These are phyloP conservation scores for Alosa alosa DNA, from an alignment of 2,113 vertebrate genomes.

Conservation along the genomic window DNA sequence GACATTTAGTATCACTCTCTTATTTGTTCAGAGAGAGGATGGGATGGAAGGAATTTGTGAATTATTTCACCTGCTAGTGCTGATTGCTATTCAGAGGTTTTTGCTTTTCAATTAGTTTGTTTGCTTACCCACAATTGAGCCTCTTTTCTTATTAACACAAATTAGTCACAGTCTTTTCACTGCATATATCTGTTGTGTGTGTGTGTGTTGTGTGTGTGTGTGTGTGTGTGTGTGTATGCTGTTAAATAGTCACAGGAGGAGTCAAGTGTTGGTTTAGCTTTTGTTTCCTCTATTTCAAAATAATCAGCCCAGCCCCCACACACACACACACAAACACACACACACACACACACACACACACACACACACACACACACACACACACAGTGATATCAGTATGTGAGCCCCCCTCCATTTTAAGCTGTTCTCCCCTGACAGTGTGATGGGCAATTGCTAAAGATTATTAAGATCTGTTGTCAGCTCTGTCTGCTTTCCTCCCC, in stretches of 20 bases:
- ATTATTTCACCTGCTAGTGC: background rate
- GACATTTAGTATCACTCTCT: too few species aligned
- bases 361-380: conserved; percentile 5
- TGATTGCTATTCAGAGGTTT: background rate
- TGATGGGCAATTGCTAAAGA: background rate
- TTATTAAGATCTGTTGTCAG: background rate
- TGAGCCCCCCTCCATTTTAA: background rate
- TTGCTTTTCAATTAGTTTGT: background rate
- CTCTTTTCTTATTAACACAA: background rate
- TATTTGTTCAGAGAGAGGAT: too few species aligned
- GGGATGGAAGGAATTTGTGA: too few species aligned
- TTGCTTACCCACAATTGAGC: background rate
- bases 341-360: conserved; percentile 11
- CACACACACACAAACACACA: too few species aligned
- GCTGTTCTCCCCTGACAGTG: background rate
- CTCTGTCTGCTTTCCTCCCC: background rate
- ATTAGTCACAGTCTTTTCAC: background rate
- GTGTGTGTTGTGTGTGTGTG: conserved; percentile 31
- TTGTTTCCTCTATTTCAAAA: background rate
- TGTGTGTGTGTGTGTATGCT: conserved; percentile 20
- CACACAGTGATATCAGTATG: background rate
- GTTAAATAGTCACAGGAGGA: background rate
- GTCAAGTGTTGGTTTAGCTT: background rate
- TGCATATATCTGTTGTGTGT: background rate
- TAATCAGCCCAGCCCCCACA: too few species aligned